phyloP scores from a whole-genome alignment of 2,888 invertebrate species.

The Yponomeuta malinellus region DNA sequence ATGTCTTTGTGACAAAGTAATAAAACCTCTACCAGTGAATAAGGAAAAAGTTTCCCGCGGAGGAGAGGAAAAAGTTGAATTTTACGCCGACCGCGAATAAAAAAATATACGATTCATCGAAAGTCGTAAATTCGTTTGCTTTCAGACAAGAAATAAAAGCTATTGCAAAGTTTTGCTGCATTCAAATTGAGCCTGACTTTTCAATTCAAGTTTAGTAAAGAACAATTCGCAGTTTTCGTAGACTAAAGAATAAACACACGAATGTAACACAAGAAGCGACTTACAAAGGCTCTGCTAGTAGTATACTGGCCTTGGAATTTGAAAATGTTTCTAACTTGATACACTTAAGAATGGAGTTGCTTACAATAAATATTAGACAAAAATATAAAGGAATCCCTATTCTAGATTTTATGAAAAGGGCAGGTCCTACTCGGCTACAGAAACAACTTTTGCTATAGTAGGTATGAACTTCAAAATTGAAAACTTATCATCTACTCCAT shows the following conservation, averaged over 20 bases:
- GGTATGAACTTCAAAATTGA: no score
- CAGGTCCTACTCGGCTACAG: no score
- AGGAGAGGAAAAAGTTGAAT: slow-evolving; percentile 12
- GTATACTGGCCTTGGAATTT: no score
- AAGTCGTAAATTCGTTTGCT: slow-evolving; percentile 44
- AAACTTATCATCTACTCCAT: no score
- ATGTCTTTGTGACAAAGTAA: background rate
- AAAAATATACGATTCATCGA: slow-evolving; percentile 13
- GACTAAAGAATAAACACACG: background rate
- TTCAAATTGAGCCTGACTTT: slow-evolving; percentile 63
- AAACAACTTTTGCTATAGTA: no score
- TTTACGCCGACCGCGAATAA: slow-evolving; percentile 5
- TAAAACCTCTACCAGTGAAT: slow-evolving; percentile 17
- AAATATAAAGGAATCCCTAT: no score
- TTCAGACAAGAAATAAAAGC: slow-evolving; percentile 61
- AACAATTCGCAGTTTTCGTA: slow-evolving; percentile 39
- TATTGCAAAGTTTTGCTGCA: slow-evolving; percentile 63
- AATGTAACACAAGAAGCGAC: no score
- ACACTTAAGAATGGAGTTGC: no score
- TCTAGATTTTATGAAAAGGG: no score
- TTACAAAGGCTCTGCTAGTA: no score
- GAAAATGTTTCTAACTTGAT: no score
- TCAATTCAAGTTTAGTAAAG: slow-evolving; percentile 62
- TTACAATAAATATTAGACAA: no score
- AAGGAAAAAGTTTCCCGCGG: slow-evolving; percentile 8